Evolutionary conservation across 2,888 invertebrate species (phyloP).

Genomic region (Drosophila merina): DNA sequence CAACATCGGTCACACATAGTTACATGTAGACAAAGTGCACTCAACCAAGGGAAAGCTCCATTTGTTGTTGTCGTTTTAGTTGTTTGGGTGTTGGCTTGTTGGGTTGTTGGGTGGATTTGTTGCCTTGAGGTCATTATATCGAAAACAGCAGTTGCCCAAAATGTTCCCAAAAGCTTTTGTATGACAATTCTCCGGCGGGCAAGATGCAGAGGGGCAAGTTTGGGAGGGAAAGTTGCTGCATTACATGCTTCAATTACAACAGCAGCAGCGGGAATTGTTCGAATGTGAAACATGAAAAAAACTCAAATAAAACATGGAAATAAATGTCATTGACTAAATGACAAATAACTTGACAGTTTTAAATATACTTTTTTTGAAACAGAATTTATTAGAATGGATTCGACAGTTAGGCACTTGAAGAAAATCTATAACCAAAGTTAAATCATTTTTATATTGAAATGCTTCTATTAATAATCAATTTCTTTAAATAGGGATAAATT

Average conservation of each 20-base stretch:
- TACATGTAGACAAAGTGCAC: constrained; percentile 76
- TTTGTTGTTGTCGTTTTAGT: constrained; percentile 48
- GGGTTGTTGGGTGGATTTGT: constrained; percentile 67
- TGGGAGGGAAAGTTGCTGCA: constrained; percentile 47
- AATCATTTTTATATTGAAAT: too few species aligned
- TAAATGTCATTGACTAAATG: constrained; percentile 80
- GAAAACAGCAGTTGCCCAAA: constrained; percentile 78
- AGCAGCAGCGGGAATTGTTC: constrained; percentile 52
- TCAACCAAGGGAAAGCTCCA: constrained; percentile 67
- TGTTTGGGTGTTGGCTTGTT: constrained; percentile 25
- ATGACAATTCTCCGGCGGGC: constrained; percentile 62
- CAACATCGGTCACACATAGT: constrained; percentile 72
- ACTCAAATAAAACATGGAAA: constrained; percentile 66
- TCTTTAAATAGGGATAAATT: too few species aligned
- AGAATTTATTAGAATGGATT: constrained; percentile 25
- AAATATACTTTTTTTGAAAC: constrained; percentile 3
- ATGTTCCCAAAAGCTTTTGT: constrained; percentile 78
- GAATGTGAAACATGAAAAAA: constrained; percentile 24
- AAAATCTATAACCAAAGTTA: neutral
- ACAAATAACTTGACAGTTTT: constrained; percentile 75
- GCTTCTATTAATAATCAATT: too few species aligned
- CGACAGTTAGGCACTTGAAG: neutral
- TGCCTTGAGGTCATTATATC: constrained; percentile 80
- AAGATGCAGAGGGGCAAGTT: constrained; percentile 10
- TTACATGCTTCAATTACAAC: constrained; percentile 78